phyloP scores from a whole-genome alignment of 2,888 invertebrate species.

The Chaetogeoica ovagalla region DNA sequence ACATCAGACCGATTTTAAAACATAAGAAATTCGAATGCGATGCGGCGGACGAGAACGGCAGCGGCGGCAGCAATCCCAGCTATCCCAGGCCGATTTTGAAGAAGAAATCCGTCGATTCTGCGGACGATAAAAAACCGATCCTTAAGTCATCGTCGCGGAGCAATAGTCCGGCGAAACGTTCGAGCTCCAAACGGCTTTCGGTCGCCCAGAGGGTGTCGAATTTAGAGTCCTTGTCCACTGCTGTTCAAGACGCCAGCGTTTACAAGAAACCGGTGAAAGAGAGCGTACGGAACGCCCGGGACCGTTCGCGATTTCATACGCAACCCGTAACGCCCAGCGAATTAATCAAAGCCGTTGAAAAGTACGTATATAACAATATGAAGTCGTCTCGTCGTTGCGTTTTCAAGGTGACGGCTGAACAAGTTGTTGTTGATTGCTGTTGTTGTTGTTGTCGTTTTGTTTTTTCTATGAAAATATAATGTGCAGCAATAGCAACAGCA shows the following conservation, averaged over 20 bases:
- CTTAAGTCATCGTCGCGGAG: slow-evolving; percentile 12
- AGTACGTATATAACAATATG: slow-evolving; percentile 29
- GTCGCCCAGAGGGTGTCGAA: slow-evolving; percentile 71
- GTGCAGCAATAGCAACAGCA: background rate
- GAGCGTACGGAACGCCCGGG: background rate
- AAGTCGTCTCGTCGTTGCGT: background rate
- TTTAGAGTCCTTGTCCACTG: slow-evolving; percentile 63
- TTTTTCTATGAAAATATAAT: background rate
- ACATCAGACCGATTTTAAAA: slow-evolving; percentile 77
- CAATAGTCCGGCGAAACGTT: slow-evolving; percentile 30
- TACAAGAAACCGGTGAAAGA: slow-evolving; percentile 31
- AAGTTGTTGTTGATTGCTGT: background rate
- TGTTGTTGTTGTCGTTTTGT: too few species aligned
- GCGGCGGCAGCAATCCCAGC: too few species aligned
- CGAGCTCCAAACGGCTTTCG: slow-evolving; percentile 61
- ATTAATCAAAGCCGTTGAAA: slow-evolving; percentile 59
- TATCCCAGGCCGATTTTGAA: slow-evolving; percentile 74
- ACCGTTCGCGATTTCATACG: slow-evolving; percentile 64
- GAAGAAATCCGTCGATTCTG: slow-evolving; percentile 67
- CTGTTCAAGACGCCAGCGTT: background rate
- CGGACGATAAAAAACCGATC: slow-evolving; percentile 24
- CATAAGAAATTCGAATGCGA: slow-evolving; percentile 47
- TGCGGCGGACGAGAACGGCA: slow-evolving; percentile 9
- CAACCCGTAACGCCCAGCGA: slow-evolving; percentile 74
- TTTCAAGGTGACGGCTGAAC: slow-evolving; percentile 37